A percentile compares a stretch with the other conserved stretches of the same genome.
Conservation (phyloP, 1,140 invertebrate genomes). For the Drosophila orosa region DNA sequence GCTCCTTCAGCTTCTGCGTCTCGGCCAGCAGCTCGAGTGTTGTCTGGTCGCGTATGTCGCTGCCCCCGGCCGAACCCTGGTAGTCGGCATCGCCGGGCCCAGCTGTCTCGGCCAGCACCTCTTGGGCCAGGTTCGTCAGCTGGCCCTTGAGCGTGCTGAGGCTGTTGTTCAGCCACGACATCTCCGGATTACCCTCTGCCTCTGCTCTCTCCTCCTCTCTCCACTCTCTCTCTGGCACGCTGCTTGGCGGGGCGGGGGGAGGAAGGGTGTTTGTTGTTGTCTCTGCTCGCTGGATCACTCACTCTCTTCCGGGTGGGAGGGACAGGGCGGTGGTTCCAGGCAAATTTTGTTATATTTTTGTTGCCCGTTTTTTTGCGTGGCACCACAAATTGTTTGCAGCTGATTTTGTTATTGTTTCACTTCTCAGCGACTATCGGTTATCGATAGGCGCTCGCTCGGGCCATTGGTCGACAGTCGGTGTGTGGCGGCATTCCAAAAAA, state of each 20-base stretch:
- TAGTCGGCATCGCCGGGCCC: slow-evolving; percentile 82
- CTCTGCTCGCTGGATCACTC: not conserved
- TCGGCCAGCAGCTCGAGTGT: slow-evolving; percentile 83
- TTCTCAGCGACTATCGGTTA: slow-evolving; percentile 23
- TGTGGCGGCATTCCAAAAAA: not conserved
- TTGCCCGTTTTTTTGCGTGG: slow-evolving; percentile 75
- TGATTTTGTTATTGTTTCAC: slow-evolving; percentile 59
- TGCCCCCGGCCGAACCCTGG: slow-evolving; percentile 32
- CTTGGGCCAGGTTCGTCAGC: slow-evolving; percentile 90
- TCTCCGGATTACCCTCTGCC: slow-evolving; percentile 67
- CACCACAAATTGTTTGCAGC: slow-evolving; percentile 72
- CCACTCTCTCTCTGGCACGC: slow-evolving; percentile 3
- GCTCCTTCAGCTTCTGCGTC: slow-evolving; percentile 85
- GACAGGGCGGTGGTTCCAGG: not conserved
- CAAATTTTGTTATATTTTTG: slow-evolving; percentile 28
- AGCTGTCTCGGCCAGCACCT: slow-evolving; percentile 87
- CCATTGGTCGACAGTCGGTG: no score
- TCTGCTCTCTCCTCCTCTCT: slow-evolving; percentile 6
- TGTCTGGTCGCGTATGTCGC: slow-evolving; percentile 52
- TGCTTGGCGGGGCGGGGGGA: slow-evolving; percentile 1
- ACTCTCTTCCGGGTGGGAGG: not conserved
- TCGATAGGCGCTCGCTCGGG: slow-evolving; percentile 11
- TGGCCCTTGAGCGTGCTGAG: slow-evolving; percentile 90
- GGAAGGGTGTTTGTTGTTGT: slow-evolving; percentile 12
- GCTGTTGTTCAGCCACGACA: slow-evolving; percentile 92